A percentile compares a stretch with the other conserved stretches of the same genome.
phyloP scores from a whole-genome alignment of 2,113 vertebrate species.

The Gnathonemus echidnorhynchus region DNA sequence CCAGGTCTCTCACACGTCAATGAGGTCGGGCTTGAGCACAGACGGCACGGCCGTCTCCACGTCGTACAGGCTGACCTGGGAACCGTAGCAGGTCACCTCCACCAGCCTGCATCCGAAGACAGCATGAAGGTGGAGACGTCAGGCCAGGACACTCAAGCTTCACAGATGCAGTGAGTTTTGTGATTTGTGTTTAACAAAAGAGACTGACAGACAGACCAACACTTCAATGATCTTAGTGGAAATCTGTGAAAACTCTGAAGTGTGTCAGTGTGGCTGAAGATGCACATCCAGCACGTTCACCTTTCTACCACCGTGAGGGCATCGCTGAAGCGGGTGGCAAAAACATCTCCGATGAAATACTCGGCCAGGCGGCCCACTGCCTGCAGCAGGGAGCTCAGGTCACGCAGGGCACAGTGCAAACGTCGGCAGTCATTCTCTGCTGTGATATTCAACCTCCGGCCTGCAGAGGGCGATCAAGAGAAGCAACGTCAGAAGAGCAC shows the following conservation, averaged over 20 bases:
- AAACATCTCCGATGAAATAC: conserved; percentile 87
- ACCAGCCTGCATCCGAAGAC: conserved; percentile 70
- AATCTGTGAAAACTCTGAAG: not conserved
- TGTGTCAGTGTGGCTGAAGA: not conserved
- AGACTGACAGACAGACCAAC: not conserved
- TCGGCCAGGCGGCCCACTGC: conserved; percentile 85
- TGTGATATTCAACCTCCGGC: conserved; percentile 83
- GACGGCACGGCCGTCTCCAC: conserved; percentile 94
- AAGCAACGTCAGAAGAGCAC: not conserved
- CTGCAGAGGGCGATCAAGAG: conserved; percentile 50
- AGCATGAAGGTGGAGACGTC: not conserved
- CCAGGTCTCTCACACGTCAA: conserved; percentile 82
- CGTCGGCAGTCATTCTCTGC: conserved; percentile 91
- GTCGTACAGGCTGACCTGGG: conserved; percentile 90
- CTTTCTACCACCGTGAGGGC: conserved; percentile 89
- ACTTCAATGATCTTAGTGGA: not conserved
- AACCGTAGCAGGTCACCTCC: conserved; percentile 89
- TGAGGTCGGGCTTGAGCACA: conserved; percentile 92
- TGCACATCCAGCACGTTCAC: conserved; percentile 43
- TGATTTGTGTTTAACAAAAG: not conserved
- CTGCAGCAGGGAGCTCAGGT: conserved; percentile 91
- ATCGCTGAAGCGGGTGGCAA: conserved; percentile 79
- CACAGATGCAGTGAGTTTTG: not conserved
- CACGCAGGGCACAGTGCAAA: conserved; percentile 87
- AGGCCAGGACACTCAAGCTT: not conserved